A percentile compares a stretch with the other conserved stretches of the same genome.
Evolutionary conservation across 1,140 invertebrate genomes (phyloP).

Genomic region (Penaeus vannamei): DNA sequence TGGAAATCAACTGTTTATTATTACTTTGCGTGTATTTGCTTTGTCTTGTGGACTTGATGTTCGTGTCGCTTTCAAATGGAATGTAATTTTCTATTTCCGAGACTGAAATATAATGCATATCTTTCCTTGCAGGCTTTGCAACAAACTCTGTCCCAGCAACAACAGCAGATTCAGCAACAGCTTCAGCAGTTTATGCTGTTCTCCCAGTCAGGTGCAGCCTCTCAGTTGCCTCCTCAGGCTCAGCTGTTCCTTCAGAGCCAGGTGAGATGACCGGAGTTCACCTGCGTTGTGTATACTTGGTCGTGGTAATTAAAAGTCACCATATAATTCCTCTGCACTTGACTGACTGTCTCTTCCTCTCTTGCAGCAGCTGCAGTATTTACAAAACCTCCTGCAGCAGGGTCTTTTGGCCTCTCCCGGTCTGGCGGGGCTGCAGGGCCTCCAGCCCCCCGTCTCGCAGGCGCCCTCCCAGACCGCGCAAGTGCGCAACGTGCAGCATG

Average conservation of each 20-base stretch:
- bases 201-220: conserved; percentile 70
- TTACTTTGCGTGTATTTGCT: conserved; percentile 20
- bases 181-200: conserved; percentile 74
- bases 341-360: conserved; percentile 13
- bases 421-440: conserved; percentile 64
- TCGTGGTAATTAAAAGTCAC: neutral
- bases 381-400: conserved; percentile 70
- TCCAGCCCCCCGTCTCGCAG: conserved; percentile 60
- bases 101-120: too few species aligned
- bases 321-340: neutral
- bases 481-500: conserved; percentile 78
- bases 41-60: conserved; percentile 51
- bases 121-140: conserved; percentile 70
- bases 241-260: conserved; percentile 88
- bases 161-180: conserved; percentile 71
- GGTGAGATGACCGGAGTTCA: conserved; percentile 72
- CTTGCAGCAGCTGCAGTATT: conserved; percentile 69
- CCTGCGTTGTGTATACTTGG: conserved; percentile 18
- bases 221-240: conserved; percentile 71
- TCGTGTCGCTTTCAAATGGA: neutral
- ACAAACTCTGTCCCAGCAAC: conserved; percentile 72
- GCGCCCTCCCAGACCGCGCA: conserved; percentile 65
- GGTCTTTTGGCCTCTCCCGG: conserved; percentile 69
- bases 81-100: neutral
- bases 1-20: neutral